Percentiles rank a stretch among this genome's conserved stretches.
Evolutionary conservation across 2,888 invertebrate genomes (phyloP).

Genomic region (Melinaea menophilus): DNA sequence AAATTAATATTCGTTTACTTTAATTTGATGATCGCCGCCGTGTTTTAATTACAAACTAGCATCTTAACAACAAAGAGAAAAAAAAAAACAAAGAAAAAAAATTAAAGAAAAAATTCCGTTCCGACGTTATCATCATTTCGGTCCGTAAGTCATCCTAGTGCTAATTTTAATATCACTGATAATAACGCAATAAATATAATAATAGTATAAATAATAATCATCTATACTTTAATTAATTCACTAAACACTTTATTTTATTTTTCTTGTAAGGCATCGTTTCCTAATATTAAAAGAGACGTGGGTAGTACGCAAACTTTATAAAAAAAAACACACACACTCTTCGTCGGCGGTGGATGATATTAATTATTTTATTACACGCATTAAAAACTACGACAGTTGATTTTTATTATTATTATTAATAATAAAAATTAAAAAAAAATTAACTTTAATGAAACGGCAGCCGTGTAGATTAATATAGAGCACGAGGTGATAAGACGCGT

Average conservation of each 20-base stretch:
- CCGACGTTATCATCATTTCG: too few species aligned
- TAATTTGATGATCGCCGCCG: slow-evolving; percentile 75
- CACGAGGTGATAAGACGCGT: slow-evolving; percentile 12
- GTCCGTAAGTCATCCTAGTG: slow-evolving; percentile 55
- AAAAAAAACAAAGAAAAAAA: too few species aligned
- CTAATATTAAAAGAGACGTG: slow-evolving; percentile 72
- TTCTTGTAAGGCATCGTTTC: slow-evolving; percentile 73
- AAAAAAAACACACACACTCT: too few species aligned
- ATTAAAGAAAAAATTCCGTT: too few species aligned
- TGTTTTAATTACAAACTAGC: slow-evolving; percentile 74
- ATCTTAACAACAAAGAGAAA: slow-evolving; percentile 46
- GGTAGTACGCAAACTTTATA: slow-evolving; percentile 59
- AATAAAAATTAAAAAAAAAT: slow-evolving; percentile 41
- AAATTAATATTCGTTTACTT: slow-evolving; percentile 74
- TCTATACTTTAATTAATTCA: slow-evolving; percentile 54
- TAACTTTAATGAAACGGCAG: background rate
- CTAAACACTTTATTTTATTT: slow-evolving; percentile 46
- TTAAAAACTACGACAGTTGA: too few species aligned
- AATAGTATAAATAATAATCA: slow-evolving; percentile 37
- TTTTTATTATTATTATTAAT: too few species aligned
- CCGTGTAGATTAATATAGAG: too few species aligned
- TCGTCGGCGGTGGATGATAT: too few species aligned
- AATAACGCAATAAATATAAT: slow-evolving; percentile 60
- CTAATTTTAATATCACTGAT: slow-evolving; percentile 67
- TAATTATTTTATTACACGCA: too few species aligned